Conservation (phyloP, 2,888 invertebrate species). For the Tinea pellionella region DNA sequence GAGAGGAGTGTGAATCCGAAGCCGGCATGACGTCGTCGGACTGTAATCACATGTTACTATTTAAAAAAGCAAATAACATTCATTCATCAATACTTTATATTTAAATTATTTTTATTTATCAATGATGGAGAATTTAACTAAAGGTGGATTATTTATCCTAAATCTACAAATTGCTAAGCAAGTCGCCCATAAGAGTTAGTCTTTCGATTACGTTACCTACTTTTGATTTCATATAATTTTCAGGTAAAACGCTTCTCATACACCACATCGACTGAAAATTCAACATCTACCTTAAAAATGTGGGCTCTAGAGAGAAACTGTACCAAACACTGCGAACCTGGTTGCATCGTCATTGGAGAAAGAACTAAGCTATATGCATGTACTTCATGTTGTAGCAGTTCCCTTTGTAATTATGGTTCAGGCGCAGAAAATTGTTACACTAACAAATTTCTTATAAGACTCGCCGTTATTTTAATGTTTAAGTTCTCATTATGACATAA, state of each 20-base stretch:
- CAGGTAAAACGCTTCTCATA: slow-evolving; percentile 87
- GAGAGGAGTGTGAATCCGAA: no score
- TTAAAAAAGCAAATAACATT: no score
- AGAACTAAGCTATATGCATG: slow-evolving; percentile 89
- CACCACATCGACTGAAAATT: slow-evolving; percentile 85
- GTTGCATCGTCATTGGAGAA: slow-evolving; percentile 90
- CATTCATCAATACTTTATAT: no score
- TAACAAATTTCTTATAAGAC: background rate
- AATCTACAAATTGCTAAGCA: no score
- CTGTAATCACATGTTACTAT: no score
- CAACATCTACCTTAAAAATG: slow-evolving; percentile 75
- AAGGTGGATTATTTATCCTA: no score
- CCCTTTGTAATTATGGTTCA: slow-evolving; percentile 83
- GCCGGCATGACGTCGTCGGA: no score
- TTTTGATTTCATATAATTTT: slow-evolving; percentile 11
- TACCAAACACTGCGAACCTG: slow-evolving; percentile 84
- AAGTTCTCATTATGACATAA: slow-evolving; percentile 3
- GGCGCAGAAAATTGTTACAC: slow-evolving; percentile 30
- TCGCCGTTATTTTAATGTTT: background rate
- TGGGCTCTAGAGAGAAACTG: slow-evolving; percentile 89
- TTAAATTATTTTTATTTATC: no score
- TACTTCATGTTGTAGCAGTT: slow-evolving; percentile 84
- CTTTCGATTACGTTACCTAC: no score
- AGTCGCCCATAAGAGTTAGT: no score
- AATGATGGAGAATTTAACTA: no score